Evolutionary conservation across 2,113 vertebrate species (phyloP), one percentile per base, ranked within the genome.

Genomic region (Scatophagus argus): DNA sequence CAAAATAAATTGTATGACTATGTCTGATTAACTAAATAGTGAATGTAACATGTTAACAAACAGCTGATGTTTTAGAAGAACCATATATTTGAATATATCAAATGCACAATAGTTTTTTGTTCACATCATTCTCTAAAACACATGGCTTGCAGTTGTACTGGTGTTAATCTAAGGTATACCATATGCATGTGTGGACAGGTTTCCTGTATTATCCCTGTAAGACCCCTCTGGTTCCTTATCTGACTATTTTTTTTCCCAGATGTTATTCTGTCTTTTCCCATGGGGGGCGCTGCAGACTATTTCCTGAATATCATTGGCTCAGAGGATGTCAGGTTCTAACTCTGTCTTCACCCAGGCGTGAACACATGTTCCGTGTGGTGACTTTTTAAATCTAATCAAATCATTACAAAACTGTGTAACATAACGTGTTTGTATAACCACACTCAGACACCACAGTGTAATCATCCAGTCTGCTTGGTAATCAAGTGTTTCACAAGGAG

Each of bases 241-340:
- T 43, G 27, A n/a, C 34, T 47, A 13, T 54, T 62, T 14, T 47
- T 16, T 54, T 62, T 14, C 9, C 9, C 14, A 8, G 21, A 39
- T 76, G 43, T 72, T 27, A 51, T 79, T 49, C 43, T n/a, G 47
- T 38, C 13, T 64, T 49, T 23, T 81, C 90, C 90, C 90, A 87
- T 73, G 10, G 90, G 88, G 85, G 93, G 91, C 85, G 43, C 90
- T 92, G 82, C 82, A 94, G 92, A 89, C 93, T 87, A 83, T 70
- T 88, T 34, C 83, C 59, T 86, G 69, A 88, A 32, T 1, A 9
- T 27, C n/a, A 72, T 34, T 58, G 46, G 36, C 51, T 73, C 38
- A 32, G 46, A 61, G 52, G 44, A 39, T 2, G 54, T 17, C 19
- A 60, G 69, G 29, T 19, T 23, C 36, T 21, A 29, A 69, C 58